Base-by-base conservation (phyloP, 2,888 invertebrate genomes). In the Phania funesta region DNA sequence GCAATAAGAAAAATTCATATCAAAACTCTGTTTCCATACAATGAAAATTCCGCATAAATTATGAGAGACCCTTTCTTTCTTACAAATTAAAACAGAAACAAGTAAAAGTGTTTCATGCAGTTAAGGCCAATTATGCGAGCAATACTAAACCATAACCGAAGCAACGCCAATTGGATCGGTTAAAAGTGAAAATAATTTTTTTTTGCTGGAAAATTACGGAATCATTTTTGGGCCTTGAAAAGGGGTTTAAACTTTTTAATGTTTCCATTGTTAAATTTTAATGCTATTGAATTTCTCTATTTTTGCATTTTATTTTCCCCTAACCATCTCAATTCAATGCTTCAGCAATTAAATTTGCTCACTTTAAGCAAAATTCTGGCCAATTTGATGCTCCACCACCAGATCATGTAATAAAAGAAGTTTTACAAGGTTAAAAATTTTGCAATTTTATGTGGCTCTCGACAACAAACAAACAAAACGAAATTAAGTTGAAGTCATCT, bases 381-480 rank as follows among this genome's bases (percentile, higher is more conserved):
- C 73, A 62, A 73, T 22, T 29, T 29, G n/a, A 71, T 75, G 35
- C 62, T 74, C 9, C 54, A 54, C 35, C 38, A 54, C 60, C 24
- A 48, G 62, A 41, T 24, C 74, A 71, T 80, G 80, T 83, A 74
- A 80, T 65, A 85, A 85, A 86, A 88, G 86, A 84, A 85, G 84
- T 87, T 86, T 87, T 87, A 87, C 84, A 87, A 88, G 88, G 88
- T 87, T 87, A 87, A 41, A 76, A 52, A 85, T 86, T 86, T 85
- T 84, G 85, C 84, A 78, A 82, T 76, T 83, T 70, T 60, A 67
- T 50, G 64, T 64, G 64, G 50, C 52, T 41, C 46, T 64, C 52
- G 82, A 50, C 60, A 9, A 48, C 3, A 41, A 62, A n/a, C n/a
- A n/a, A 52, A 54, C 11, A 16, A 44, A 64, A 48, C 20, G 18